Evolutionary conservation across 2,113 vertebrate species (phyloP), one percentile per base, ranked within the genome.

Genomic region (Picathartes gymnocephalus): DNA sequence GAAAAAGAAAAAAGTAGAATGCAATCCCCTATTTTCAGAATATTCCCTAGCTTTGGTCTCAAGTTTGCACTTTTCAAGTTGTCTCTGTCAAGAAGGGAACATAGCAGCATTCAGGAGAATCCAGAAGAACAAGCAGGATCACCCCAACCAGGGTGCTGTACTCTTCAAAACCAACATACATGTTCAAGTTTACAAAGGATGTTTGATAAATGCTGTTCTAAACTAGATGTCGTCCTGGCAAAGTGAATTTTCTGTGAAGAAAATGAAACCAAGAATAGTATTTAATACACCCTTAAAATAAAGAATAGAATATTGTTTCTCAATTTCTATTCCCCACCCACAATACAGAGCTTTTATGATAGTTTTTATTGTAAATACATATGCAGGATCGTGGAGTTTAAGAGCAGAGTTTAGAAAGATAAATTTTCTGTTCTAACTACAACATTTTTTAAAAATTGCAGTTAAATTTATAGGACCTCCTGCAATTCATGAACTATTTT

Each of bases 71-170:
- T 92, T 89, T 79, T 81, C n/a, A 57, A 62, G 58, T 57, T 90
- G 71, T 69, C n/a, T 86, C 58, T 84, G 42, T 86, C 69, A 87
- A 71, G 54, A 64, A 78, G 23, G 54, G 48, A 87, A 47, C 1
- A 5, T 33, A 44, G 47, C 44, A 86, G 65, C 15, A 17, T 68
- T 89, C 77, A 56, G 65, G 61, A 71, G 81, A 93, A 94, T 95
- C 93, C 73, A 78, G 93, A 94, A 91, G 84, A 94, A 95, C 92
- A 68, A 71, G 88, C 88, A 88, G 47, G 83, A 60, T 74, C 80
- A 89, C 76, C 65, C 45, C 54, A 44, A 51, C 56, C 53, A 68
- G n/a, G 44, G 31, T 58, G 73, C 80, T 84, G 48, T 58, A 20
- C 86, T 78, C 72, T 51, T 92, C 65, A 81, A 74, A 86, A 71